These are phyloP conservation scores for Podargus strigoides DNA, from an alignment of 2,797 vertebrate genomes.

Conservation along the genomic window DNA sequence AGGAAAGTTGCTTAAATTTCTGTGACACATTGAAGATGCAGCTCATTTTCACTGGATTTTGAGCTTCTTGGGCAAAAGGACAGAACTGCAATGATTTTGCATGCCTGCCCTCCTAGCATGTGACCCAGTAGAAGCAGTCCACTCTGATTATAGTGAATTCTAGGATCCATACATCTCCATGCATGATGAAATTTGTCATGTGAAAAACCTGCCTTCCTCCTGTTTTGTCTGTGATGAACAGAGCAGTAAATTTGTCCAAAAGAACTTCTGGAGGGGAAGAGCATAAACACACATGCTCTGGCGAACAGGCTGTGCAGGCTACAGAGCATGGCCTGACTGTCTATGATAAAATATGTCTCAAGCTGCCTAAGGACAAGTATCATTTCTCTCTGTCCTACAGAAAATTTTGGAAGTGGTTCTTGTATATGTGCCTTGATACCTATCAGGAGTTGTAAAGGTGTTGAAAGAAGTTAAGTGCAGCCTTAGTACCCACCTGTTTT, in stretches of 20 bases:
- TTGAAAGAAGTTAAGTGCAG: neutral
- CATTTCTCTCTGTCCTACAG: neutral
- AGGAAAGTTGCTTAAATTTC: neutral
- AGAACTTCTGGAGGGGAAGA: neutral
- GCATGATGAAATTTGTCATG: neutral
- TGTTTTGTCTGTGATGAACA: neutral
- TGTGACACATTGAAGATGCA: neutral
- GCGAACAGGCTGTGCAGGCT: neutral
- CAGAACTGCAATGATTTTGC: neutral
- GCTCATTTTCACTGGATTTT: neutral
- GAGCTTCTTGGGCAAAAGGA: neutral
- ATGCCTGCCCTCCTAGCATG: neutral
- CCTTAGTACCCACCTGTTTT: neutral
- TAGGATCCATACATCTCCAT: neutral
- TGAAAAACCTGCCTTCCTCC: neutral
- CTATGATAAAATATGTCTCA: neutral
- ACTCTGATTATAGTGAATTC: neutral
- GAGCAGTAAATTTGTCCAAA: neutral
- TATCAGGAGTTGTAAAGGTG: too few relatives aligned
- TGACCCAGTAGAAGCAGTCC: neutral
- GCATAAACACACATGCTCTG: neutral
- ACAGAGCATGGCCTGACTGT: neutral
- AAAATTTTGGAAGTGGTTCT: neutral
- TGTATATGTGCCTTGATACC: neutral
- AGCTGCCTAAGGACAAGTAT: neutral